phyloP scores from a whole-genome alignment of 2,113 vertebrate genomes.

The Nymphicus hollandicus region DNA sequence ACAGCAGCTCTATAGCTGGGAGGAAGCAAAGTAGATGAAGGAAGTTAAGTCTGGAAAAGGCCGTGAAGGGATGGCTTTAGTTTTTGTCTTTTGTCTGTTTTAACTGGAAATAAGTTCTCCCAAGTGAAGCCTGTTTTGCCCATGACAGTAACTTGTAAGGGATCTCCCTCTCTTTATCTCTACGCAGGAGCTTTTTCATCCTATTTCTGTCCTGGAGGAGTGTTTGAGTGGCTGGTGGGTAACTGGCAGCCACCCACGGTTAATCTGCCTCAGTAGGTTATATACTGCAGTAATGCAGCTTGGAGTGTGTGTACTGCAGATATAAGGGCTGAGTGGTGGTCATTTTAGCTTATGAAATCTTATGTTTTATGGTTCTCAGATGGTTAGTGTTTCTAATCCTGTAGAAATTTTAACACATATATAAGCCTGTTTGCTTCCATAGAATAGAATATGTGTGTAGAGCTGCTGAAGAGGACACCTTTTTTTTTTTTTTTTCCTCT shows the following conservation, averaged over 20 bases:
- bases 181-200: neutral
- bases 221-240: neutral
- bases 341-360: neutral
- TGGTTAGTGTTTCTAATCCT: neutral
- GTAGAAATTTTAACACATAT: neutral
- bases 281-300: neutral
- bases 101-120: neutral
- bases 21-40: neutral
- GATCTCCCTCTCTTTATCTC: neutral
- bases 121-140: neutral
- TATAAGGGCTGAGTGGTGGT: neutral
- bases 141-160: neutral
- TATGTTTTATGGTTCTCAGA: neutral
- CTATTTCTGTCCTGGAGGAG: neutral
- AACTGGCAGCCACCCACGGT: neutral
- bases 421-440: neutral
- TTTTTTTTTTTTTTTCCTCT: neutral
- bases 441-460: neutral
- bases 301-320: neutral
- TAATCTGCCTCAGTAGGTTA: neutral
- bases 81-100: neutral
- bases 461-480: neutral
- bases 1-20: fast-evolving
- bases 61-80: no score
- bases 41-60: neutral